Evolutionary conservation across 2,113 vertebrate species (phyloP).

Genomic region (Macaca nemestrina): DNA sequence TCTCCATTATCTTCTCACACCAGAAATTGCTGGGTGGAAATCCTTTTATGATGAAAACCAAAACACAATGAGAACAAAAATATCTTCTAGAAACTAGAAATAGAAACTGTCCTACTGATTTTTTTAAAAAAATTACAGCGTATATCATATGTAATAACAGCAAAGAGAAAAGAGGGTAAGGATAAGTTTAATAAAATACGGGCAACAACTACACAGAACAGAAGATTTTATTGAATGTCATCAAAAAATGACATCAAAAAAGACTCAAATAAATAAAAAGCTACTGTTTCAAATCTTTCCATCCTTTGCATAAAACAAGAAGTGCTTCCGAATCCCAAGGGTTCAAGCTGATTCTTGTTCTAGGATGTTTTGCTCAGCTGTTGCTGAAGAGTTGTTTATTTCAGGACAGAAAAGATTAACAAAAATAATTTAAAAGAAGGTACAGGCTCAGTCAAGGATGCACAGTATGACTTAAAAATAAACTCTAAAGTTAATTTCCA

Average conservation of each 20-base stretch:
- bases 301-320: background rate
- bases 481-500: background rate
- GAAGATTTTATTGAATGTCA: background rate
- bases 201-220: background rate
- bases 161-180: background rate
- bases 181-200: constrained; percentile 1
- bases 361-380: background rate
- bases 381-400: background rate
- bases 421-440: background rate
- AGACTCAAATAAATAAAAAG: constrained; percentile 4
- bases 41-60: background rate
- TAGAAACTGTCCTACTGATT: background rate
- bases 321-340: background rate
- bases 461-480: background rate
- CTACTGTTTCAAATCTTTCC: background rate
- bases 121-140: background rate
- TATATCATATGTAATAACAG: background rate
- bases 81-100: background rate
- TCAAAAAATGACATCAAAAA: constrained; percentile 15
- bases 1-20: background rate
- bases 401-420: background rate
- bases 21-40: background rate
- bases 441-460: background rate
- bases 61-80: background rate
- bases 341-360: background rate